Evolutionary conservation across 2,113 vertebrate species (phyloP), one percentile per base, ranked within the genome.

Genomic region (Microcebus ravelobensis): DNA sequence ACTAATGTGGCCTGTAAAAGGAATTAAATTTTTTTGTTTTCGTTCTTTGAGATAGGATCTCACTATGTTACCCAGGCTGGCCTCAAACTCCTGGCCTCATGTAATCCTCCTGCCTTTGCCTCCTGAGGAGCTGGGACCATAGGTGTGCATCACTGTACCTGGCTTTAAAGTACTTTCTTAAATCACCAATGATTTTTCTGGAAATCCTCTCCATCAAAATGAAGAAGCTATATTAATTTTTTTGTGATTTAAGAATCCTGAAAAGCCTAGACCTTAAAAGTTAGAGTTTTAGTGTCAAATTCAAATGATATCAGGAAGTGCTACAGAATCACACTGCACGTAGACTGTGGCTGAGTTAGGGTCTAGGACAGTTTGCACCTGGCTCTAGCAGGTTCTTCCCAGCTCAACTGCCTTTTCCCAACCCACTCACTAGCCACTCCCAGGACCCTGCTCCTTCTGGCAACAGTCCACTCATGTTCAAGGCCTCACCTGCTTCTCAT

Each of bases 391-490:
- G 4, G 71, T 85, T 50, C 20, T 21, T 77, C 27, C 63, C n/a
- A 29, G 10, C 34, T 55, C 15, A 2, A 3, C 50, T 6, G 7
- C 52, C 68, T 45, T 23, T 23, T 61, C 39, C 21, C 31, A 2
- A 2, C 63, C 52, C 17, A 3, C 79, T 57, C 31, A 13, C 61
- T 31, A 10, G 55, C 14, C 11, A 8, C 29, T 34, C 0, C 25
- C 70, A 23, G 29, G 42, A 36, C 29, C 59, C 9, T 29, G 17
- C 42, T 80, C 20, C 55, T 57, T 57, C 74, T 1, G 63, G 12
- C 6, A 25, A 2, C 14, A 10, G 39, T 76, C 84, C 0, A 0
- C 29, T 74, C 9, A 4, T 25, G 42, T 31, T 45, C 18, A 2
- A 1, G 55, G 21, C 15, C 42, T 34, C 10, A 55, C 67, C 73